Percentiles rank a stretch among this genome's conserved stretches.
Conservation (phyloP, 2,113 vertebrate species). For the Nothocercus nigrocapillus region DNA sequence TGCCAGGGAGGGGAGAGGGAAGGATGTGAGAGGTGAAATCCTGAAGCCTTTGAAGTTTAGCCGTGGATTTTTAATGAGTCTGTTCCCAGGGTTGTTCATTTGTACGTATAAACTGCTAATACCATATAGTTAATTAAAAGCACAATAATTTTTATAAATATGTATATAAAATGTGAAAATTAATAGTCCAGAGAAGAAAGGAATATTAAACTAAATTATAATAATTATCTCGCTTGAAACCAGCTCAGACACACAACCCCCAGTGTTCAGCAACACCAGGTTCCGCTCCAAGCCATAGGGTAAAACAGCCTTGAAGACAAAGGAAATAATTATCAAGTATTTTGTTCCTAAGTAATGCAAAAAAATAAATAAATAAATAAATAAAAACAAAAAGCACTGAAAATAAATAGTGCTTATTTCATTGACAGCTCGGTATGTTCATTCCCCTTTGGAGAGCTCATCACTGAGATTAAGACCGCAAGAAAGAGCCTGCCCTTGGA, state of each 20-base stretch:
- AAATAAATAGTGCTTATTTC: background rate
- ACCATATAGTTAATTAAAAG: background rate
- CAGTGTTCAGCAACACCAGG: background rate
- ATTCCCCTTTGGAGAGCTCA: background rate
- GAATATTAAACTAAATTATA: slow-evolving; percentile 6
- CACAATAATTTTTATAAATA: background rate
- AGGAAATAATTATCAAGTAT: background rate
- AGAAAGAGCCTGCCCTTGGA: background rate
- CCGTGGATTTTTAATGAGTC: slow-evolving; percentile 42
- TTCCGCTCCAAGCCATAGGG: background rate
- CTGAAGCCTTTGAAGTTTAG: slow-evolving; percentile 10
- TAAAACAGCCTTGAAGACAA: background rate
- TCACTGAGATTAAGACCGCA: background rate
- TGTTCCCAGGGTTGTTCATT: slow-evolving; percentile 26
- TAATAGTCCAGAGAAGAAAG: background rate
- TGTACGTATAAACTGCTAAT: background rate
- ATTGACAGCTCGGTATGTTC: background rate
- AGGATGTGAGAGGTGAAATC: background rate
- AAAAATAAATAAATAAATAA: background rate
- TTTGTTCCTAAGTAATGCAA: background rate
- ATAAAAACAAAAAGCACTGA: background rate
- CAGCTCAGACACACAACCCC: background rate
- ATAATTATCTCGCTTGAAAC: slow-evolving; percentile 42
- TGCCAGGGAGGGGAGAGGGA: background rate
- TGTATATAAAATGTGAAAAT: background rate